A percentile compares a stretch with the other conserved stretches of the same genome.
Evolutionary conservation across 2,888 invertebrate genomes (phyloP).

Genomic region (Hydropsyche betteni): DNA sequence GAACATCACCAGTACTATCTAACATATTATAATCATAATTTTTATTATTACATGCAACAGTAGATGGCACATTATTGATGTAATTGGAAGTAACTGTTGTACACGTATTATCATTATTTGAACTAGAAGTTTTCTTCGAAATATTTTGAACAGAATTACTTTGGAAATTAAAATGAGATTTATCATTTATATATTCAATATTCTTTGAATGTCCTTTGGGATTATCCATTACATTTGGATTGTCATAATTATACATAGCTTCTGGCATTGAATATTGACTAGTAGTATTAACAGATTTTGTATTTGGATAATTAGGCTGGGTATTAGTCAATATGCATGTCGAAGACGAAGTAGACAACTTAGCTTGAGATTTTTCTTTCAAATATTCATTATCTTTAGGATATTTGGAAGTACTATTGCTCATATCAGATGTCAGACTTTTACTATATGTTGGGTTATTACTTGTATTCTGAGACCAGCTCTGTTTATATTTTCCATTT

Average conservation of each 20-base stretch:
- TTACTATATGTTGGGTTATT: conserved; percentile 37
- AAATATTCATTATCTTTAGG: conserved; percentile 10
- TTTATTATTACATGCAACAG: conserved; percentile 38
- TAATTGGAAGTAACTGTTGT: conserved; percentile 6
- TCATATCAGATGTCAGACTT: neutral
- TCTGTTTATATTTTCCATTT: conserved; percentile 35
- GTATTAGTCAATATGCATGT: conserved; percentile 45
- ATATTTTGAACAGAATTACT: conserved; percentile 14
- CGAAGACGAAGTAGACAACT: conserved; percentile 37
- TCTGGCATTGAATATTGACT: conserved; percentile 40
- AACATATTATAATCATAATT: conserved; percentile 36
- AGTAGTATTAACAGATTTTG: conserved; percentile 10
- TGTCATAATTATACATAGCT: conserved; percentile 49
- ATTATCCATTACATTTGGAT: conserved; percentile 41
- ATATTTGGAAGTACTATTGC: neutral
- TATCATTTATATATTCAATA: conserved; percentile 7
- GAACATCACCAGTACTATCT: conserved; percentile 11
- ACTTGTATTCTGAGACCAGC: conserved; percentile 13
- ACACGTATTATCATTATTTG: neutral
- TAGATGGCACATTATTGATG: conserved; percentile 12
- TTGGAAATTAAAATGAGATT: conserved; percentile 21
- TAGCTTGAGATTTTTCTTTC: neutral
- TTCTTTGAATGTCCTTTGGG: conserved; percentile 7
- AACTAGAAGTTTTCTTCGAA: conserved; percentile 1
- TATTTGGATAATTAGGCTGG: conserved; percentile 39